phyloP scores from a whole-genome alignment of 1,140 invertebrate genomes.

The Drosophila mayri region DNA sequence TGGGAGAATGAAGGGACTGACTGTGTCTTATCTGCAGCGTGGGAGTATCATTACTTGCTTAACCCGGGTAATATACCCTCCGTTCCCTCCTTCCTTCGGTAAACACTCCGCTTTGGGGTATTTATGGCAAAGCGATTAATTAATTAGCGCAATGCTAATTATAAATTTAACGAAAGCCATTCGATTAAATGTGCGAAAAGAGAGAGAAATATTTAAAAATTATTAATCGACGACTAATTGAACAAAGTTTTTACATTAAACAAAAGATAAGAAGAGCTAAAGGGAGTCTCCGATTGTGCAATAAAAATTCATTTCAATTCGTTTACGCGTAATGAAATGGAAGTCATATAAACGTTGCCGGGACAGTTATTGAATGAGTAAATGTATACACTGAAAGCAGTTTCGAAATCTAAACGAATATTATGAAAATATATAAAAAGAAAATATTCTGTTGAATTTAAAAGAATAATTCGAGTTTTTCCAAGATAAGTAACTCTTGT shows the following conservation, averaged over 20 bases:
- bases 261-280: conserved; percentile 60
- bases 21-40: conserved; percentile 41
- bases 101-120: conserved; percentile 27
- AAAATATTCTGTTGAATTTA: not conserved
- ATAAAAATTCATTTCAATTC: conserved; percentile 84
- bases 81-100: not conserved
- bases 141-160: conserved; percentile 80
- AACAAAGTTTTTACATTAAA: conserved; percentile 82
- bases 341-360: conserved; percentile 73
- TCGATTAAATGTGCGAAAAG: conserved; percentile 60
- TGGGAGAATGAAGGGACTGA: conserved; percentile 51
- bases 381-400: not conserved
- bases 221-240: conserved; percentile 77
- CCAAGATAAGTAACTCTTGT: not conserved
- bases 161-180: conserved; percentile 50
- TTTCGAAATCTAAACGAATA: not conserved
- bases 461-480: not conserved
- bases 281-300: conserved; percentile 63
- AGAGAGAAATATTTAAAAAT: conserved; percentile 56
- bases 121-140: conserved; percentile 65
- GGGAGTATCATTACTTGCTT: conserved; percentile 41
- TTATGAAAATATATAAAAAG: not conserved
- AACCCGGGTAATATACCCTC: conserved; percentile 4
- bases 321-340: conserved; percentile 82
- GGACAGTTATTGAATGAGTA: conserved; percentile 64